Percentiles rank a stretch among this genome's conserved stretches.
These are phyloP conservation scores for Aphelocoma coerulescens DNA, from an alignment of 2,113 vertebrate species.

Conservation along the genomic window DNA sequence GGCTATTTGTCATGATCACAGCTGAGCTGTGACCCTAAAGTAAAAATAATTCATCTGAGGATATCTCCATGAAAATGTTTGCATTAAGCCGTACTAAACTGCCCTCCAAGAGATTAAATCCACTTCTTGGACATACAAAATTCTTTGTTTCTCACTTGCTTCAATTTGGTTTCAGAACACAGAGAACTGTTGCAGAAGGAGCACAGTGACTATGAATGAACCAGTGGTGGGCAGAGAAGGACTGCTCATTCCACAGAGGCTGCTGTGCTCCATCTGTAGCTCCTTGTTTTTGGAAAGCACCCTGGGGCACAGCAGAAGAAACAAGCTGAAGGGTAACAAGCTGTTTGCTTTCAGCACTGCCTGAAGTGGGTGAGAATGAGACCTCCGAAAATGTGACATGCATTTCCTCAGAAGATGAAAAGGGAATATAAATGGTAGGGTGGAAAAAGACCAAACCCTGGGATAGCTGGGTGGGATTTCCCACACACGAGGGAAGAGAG, in stretches of 20 bases:
- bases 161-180: background rate
- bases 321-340: constrained; percentile 26
- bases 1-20: background rate
- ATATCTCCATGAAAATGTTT: background rate
- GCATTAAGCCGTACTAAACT: background rate
- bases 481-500: background rate
- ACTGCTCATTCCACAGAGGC: background rate
- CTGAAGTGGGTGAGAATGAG: constrained; percentile 24
- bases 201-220: background rate
- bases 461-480: constrained; percentile 30
- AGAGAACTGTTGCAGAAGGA: background rate
- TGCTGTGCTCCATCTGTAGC: constrained; percentile 32
- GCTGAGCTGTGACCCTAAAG: background rate
- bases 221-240: background rate
- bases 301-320: background rate
- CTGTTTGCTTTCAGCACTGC: constrained; percentile 40
- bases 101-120: background rate
- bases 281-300: background rate
- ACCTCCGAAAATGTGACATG: constrained; percentile 13
- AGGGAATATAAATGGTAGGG: background rate
- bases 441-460: background rate
- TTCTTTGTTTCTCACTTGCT: background rate
- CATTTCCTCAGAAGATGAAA: constrained; percentile 36
- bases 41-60: background rate
- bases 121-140: background rate